These are phyloP conservation scores for Drosophila antonietae DNA, from an alignment of 2,888 invertebrate species.

Conservation along the genomic window DNA sequence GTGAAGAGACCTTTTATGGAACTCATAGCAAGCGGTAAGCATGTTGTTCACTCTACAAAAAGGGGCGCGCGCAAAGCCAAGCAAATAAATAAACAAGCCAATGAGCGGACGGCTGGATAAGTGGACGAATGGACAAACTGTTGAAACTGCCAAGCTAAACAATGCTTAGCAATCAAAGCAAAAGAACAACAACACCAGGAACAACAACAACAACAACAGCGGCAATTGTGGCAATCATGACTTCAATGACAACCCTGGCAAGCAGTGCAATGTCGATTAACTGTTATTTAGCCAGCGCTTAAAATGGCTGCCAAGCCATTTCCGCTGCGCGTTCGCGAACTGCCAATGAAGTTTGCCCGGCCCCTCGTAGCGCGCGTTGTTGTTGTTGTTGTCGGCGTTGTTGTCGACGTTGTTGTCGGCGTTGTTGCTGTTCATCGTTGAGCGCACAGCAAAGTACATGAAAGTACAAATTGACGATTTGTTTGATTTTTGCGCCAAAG, in stretches of 20 bases:
- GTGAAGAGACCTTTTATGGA: not conserved
- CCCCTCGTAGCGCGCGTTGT: conserved; percentile 2
- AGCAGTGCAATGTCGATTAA: conserved; percentile 74
- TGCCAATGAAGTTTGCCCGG: conserved; percentile 19
- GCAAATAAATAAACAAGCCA: conserved; percentile 64
- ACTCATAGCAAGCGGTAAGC: conserved; percentile 7
- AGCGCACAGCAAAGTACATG: conserved; percentile 68
- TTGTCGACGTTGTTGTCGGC: conserved; percentile 30
- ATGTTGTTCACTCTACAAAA: conserved; percentile 26
- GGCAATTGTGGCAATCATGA: conserved; percentile 41
- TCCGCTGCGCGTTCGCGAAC: conserved; percentile 48
- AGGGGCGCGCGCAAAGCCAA: conserved; percentile 45
- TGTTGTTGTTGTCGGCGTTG: conserved; percentile 30
- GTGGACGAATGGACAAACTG: conserved; percentile 44
- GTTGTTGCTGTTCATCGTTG: conserved; percentile 49
- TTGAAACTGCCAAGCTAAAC: conserved; percentile 40
- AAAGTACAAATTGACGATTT: conserved; percentile 78
- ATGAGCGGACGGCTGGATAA: conserved; percentile 27
- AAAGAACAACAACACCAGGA: conserved; percentile 31
- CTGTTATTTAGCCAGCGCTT: conserved; percentile 77
- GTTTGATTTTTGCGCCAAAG: conserved; percentile 72
- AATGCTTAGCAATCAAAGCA: conserved; percentile 61
- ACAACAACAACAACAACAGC: conserved; percentile 28
- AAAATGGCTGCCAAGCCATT: conserved; percentile 73
- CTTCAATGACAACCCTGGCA: conserved; percentile 55